A percentile compares a stretch with the other conserved stretches of the same genome.
These are phyloP conservation scores for Otus scops DNA, from an alignment of 2,797 vertebrate species.

Conservation along the genomic window DNA sequence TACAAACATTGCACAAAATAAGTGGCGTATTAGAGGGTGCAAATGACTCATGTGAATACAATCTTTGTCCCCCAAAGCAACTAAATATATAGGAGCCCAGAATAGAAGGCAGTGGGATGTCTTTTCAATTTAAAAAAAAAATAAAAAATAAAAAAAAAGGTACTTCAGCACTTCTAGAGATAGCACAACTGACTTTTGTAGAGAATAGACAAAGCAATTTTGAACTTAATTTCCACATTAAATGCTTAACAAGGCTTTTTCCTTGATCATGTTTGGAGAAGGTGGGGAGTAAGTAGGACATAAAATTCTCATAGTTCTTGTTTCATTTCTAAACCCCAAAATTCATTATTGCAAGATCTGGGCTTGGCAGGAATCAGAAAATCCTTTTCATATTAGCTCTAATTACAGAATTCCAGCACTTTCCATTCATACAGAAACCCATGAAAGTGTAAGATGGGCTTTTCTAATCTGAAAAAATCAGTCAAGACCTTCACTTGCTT, in stretches of 20 bases:
- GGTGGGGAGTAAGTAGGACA: neutral
- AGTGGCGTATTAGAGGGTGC: neutral
- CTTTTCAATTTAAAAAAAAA: neutral
- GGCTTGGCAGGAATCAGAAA: neutral
- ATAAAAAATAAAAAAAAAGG: neutral
- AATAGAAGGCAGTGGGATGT: neutral
- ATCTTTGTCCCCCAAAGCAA: neutral
- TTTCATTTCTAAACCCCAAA: neutral
- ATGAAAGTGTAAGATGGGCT: neutral
- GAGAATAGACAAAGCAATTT: neutral
- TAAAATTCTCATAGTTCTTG: neutral
- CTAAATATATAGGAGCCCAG: neutral
- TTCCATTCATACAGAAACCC: neutral
- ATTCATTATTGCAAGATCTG: neutral
- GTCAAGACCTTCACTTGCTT: neutral
- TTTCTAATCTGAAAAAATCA: neutral
- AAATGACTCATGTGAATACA: neutral
- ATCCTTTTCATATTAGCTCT: neutral
- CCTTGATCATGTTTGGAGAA: neutral
- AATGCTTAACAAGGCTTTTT: neutral
- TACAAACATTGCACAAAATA: neutral
- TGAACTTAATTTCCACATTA: neutral
- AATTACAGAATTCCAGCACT: neutral
- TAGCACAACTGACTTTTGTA: neutral
- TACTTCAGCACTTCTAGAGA: neutral